Base-by-base conservation (phyloP, 2,888 invertebrate genomes). In the Chaetoderma sp. region DNA sequence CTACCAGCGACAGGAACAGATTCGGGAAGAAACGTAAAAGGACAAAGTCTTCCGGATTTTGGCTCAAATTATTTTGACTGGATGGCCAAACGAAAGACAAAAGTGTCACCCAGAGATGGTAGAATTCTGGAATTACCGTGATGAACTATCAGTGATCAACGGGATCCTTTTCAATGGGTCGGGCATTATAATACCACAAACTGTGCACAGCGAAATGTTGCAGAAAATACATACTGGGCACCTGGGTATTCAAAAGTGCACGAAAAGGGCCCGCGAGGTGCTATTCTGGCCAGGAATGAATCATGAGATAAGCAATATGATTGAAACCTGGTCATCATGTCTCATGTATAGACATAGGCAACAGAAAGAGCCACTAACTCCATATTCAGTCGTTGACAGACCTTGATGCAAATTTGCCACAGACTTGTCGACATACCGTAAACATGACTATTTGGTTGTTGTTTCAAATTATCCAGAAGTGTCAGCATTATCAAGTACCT, bases 201-300 rank as follows among this genome's bases (percentile, higher is more conserved):
- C n/a, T 18, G 4, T 57, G 30, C 28, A 52, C 27, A 28, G 47
- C 28, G 30, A 32, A 8, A 66, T 66, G 57, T 47, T 65, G 25
- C 25, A n/a, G 10, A 50, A 66, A 49, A 57, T 62, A 13, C 62
- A 60, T 33, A 47, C 42, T 30, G 56, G 59, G 23, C 66, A 69
- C 45, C 33, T 60, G 18, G 67, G 63, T 8, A 50, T 36, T n/a
- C 36, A 23, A n/a, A 63, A 69, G 57, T 68, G 63, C 36, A 64
- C 55, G 39, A 13, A 23, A 16, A n/a, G 60, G 47, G 56, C 63
- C 23, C 32, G 60, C 8, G 67, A 67, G 50, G 47, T 58, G 5
- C 18, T 67, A 32, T 60, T 63, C 52, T 67, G 67, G 63, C 49
- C 50, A 8, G 50, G 54, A 50, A 36, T 36, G 39, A 36, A 36